Percentiles rank a stretch among this genome's conserved stretches.
Evolutionary conservation across 30 jellyfish, hydroid and myxozoan species (phyloP).

Genomic region (Hydractinia echinata): DNA sequence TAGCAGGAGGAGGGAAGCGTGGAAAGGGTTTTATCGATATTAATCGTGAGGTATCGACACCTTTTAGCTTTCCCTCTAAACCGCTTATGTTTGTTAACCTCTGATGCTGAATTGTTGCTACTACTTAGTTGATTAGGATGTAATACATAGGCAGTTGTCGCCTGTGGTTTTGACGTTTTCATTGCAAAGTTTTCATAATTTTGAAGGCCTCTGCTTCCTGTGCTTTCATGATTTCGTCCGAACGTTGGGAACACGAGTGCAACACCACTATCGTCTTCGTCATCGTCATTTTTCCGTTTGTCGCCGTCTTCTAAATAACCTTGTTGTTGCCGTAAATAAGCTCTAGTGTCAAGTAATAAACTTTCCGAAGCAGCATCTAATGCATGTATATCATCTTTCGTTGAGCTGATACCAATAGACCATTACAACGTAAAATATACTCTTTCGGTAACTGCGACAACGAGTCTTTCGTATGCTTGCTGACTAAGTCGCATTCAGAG

Average conservation of each 20-base stretch:
- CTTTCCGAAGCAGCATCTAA: background rate
- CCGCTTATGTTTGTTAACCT: background rate
- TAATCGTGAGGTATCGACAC: background rate
- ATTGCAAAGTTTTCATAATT: background rate
- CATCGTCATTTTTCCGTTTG: background rate
- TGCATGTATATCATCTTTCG: background rate
- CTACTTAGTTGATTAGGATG: background rate
- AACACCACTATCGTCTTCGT: conserved; percentile 31
- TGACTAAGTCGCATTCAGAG: too few relatives aligned
- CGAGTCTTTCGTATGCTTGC: conserved; percentile 2
- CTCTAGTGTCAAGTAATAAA: background rate
- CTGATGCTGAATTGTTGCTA: background rate
- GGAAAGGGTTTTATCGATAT: background rate
- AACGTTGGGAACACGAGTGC: conserved; percentile 14
- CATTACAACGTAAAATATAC: conserved; percentile 23
- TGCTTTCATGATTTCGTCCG: background rate
- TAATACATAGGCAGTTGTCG: background rate
- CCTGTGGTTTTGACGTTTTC: background rate
- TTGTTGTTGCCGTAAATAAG: conserved; percentile 8
- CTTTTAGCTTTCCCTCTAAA: background rate
- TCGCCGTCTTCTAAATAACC: background rate
- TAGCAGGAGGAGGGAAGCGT: background rate
- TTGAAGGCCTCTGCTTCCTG: background rate
- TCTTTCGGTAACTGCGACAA: conserved; percentile 19
- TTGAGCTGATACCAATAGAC: conserved; percentile 19